Conservation (phyloP, 2,113 vertebrate genomes). For the Lagenorhynchus albirostris region DNA sequence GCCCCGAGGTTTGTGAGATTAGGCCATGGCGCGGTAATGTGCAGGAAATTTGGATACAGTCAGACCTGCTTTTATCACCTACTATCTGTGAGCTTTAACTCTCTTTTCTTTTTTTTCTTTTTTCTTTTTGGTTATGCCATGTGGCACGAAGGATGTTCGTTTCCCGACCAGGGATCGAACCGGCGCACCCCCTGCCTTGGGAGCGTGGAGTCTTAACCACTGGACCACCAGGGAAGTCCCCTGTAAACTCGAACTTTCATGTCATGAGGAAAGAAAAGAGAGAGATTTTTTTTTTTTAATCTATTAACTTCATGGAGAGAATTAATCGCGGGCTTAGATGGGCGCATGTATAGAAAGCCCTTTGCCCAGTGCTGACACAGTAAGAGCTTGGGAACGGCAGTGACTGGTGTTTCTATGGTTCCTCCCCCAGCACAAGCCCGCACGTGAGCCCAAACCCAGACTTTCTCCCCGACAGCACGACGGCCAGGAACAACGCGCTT, state of each 20-base stretch:
- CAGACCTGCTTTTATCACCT: background rate
- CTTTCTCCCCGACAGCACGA: background rate
- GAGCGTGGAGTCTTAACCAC: no score
- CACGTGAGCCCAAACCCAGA: background rate
- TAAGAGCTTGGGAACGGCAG: background rate
- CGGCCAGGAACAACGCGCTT: rapidly evolving
- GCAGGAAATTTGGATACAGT: background rate
- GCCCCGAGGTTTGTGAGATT: no score
- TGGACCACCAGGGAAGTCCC: no score
- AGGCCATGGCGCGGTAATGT: rapidly evolving
- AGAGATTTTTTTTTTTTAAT: background rate
- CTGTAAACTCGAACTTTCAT: background rate
- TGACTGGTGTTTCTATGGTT: background rate
- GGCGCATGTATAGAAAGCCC: background rate
- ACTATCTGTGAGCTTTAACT: background rate
- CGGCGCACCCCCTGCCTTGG: no score
- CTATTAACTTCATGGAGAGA: background rate
- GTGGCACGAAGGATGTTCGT: no score
- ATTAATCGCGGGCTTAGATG: background rate
- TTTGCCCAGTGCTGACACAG: no score
- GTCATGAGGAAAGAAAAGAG: background rate
- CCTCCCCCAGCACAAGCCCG: background rate
- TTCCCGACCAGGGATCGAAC: no score
- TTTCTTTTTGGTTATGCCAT: no score
- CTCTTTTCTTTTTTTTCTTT: background rate